These are phyloP conservation scores for Denticeps clupeoides DNA, from an alignment of 2,797 vertebrate species.

Conservation along the genomic window DNA sequence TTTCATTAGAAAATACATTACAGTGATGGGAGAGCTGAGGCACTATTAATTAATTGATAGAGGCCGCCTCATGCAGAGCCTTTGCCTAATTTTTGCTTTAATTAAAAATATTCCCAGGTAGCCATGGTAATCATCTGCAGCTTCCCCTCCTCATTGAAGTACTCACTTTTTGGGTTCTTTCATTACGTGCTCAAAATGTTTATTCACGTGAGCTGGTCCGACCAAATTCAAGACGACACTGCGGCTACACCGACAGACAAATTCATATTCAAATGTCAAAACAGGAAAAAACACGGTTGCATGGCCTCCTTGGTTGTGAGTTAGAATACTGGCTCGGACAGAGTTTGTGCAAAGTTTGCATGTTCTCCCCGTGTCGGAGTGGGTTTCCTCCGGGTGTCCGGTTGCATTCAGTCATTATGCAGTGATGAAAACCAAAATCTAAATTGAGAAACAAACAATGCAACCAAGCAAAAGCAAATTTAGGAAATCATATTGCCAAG, in stretches of 20 bases:
- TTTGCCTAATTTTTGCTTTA: constrained; percentile 37
- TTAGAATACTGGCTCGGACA: no score
- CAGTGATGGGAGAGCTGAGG: constrained; percentile 12
- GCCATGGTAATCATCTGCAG: constrained; percentile 31
- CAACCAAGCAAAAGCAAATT: no score
- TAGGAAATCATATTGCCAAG: no score
- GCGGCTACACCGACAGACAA: not conserved
- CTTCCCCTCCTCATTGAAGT: constrained; percentile 12
- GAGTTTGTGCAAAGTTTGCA: no score
- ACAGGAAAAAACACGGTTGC: no score
- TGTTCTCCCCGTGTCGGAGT: no score
- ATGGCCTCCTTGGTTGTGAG: no score
- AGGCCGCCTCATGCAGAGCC: constrained; percentile 21
- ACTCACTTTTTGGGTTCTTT: constrained; percentile 12
- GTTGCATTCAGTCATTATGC: no score
- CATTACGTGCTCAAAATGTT: constrained; percentile 5
- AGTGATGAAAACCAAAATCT: no score
- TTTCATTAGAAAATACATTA: constrained; percentile 25
- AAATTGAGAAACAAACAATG: no score
- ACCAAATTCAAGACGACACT: constrained; percentile 11
- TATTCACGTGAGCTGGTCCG: constrained; percentile 4
- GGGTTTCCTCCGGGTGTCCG: no score
- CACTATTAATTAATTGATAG: constrained; percentile 38
- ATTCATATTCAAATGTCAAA: no score
- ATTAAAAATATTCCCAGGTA: constrained; percentile 47